These are phyloP conservation scores for Pycnonotus jocosus DNA, from an alignment of 2,113 vertebrate genomes.

Conservation along the genomic window DNA sequence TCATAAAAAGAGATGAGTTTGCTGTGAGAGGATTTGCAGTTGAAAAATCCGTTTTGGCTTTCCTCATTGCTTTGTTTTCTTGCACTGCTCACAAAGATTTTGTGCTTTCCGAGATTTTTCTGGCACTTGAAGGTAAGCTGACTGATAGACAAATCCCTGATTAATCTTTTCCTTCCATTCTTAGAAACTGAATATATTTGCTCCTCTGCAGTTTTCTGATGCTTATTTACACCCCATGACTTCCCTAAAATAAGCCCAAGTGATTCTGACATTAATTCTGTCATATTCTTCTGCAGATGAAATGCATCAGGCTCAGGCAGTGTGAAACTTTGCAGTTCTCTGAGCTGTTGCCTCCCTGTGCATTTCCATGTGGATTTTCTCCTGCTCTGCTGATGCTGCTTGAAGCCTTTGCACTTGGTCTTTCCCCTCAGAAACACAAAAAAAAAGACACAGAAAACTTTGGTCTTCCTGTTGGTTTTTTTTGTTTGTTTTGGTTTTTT, in stretches of 20 bases:
- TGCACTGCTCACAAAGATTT: background rate
- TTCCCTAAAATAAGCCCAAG: background rate
- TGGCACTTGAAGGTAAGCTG: background rate
- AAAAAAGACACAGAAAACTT: background rate
- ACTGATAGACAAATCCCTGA: background rate
- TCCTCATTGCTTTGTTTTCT: background rate
- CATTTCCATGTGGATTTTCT: background rate
- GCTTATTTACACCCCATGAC: background rate
- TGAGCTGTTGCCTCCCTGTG: background rate
- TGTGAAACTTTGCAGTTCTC: background rate
- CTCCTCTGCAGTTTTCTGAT: background rate
- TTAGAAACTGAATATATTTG: background rate
- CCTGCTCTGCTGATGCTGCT: background rate
- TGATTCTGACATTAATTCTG: background rate
- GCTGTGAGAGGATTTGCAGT: background rate
- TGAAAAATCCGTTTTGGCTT: background rate
- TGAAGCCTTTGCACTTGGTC: background rate
- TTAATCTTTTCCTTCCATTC: background rate
- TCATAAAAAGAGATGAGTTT: background rate
- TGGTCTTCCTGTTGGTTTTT: background rate
- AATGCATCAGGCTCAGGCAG: background rate
- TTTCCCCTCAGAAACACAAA: background rate
- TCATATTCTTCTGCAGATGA: background rate
- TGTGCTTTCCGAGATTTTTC: background rate
- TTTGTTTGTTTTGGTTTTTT: background rate